Evolutionary conservation across 2,797 vertebrate species (phyloP).

Genomic region (Alauda arvensis): DNA sequence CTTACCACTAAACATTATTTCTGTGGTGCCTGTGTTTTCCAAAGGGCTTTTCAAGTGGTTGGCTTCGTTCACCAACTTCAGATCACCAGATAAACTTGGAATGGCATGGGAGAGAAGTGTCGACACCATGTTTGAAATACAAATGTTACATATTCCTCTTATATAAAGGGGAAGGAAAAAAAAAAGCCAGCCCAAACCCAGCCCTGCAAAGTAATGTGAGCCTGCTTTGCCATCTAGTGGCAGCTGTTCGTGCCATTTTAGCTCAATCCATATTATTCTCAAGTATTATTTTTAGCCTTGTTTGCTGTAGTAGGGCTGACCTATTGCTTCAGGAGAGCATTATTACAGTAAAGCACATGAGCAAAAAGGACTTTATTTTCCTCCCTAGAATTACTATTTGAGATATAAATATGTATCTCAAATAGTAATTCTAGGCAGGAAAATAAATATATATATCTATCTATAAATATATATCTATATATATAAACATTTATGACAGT

Average conservation of each 20-base stretch:
- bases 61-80: slow-evolving; percentile 5
- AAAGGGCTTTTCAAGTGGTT: background rate
- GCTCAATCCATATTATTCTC: background rate
- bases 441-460: background rate
- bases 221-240: slow-evolving; percentile 70
- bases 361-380: slow-evolving; percentile 7
- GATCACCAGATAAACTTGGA: background rate
- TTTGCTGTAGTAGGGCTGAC: slow-evolving; percentile 26
- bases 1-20: background rate
- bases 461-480: background rate
- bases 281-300: slow-evolving; percentile 50
- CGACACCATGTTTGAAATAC: slow-evolving; percentile 1
- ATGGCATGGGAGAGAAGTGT: slow-evolving; percentile 1
- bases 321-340: slow-evolving; percentile 34
- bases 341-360: background rate
- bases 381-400: background rate
- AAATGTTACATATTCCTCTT: slow-evolving; percentile 34
- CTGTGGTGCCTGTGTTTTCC: background rate
- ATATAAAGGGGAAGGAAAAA: background rate
- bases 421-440: background rate
- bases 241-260: background rate
- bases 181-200: background rate
- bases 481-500: background rate
- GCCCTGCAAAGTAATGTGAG: background rate
- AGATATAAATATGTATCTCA: background rate